Base-by-base conservation (phyloP, 2,888 invertebrate species). In the Drosophila kambysellisi region DNA sequence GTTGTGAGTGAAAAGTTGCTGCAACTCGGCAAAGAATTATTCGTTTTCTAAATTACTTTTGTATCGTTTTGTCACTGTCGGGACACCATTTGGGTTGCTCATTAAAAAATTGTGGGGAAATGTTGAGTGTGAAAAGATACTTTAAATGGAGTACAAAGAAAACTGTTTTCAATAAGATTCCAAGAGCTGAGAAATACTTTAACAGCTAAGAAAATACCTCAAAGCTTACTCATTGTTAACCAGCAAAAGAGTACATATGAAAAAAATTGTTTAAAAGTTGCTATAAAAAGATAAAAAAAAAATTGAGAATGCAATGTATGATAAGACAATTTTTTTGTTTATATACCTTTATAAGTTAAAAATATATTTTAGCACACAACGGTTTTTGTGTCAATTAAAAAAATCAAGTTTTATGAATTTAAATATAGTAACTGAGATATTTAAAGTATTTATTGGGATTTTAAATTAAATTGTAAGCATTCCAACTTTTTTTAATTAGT, bases 21-120 rank as follows among this genome's bases (percentile, higher is more conserved):
- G 62, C 77, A 71, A 71, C 61, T 75, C 50, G 59, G 41, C 71
- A 20, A 41, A 79, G 79, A 78, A 71, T 79, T 79, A 75, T 75
- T 58, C 62, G 60, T 54, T 60, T 66, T 62, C 56, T 52, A 62
- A 79, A 78, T 79, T 78, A 54, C 64, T 79, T 79, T 64, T 79
- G 61, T 64, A 71, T 60, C 71, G 71, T 67, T 75, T 79, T 79
- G 71, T 79, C 79, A 75, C 50, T 66, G 63, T 48, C 59, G 50
- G n/a, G 11, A 17, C 48, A 53, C 11, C 64, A 29, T 52, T 57
- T 37, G 51, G n/a, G 32, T 46, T 35, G 60, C 66, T 66, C 79
- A 79, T 75, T 75, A 71, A 61, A 59, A 56, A 30, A 67, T 37
- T 51, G 57, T 43, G 51, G 35, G 11, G 17, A 32, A 4, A 61